Conservation (phyloP, 2,797 vertebrate genomes). For the Hoplostethus mediterraneus region DNA sequence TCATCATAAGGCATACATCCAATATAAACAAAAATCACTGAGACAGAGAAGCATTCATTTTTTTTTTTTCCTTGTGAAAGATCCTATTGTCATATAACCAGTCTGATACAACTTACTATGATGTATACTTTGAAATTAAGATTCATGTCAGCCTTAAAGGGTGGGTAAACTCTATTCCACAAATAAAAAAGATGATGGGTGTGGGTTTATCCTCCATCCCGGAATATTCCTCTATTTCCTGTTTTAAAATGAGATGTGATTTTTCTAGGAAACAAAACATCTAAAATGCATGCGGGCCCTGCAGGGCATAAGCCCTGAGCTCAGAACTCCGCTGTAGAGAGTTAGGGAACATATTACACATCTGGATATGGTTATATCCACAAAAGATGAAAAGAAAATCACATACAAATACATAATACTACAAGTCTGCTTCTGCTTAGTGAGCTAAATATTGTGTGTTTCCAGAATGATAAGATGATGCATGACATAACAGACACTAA, state of each 20-base stretch:
- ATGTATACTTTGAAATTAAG: no score
- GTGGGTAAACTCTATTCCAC: neutral
- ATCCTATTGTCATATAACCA: neutral
- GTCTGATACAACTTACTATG: no score
- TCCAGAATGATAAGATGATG: slow-evolving; percentile 6
- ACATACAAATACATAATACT: slow-evolving; percentile 18
- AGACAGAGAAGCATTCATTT: no score
- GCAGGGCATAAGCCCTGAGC: slow-evolving; percentile 24
- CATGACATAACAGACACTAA: neutral
- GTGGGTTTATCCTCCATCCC: slow-evolving; percentile 4
- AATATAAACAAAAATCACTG: no score
- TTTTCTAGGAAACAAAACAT: slow-evolving; percentile 28
- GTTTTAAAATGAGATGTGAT: slow-evolving; percentile 15
- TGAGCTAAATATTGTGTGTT: slow-evolving; percentile 7
- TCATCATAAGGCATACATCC: neutral
- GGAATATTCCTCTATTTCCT: slow-evolving; percentile 32
- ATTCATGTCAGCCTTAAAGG: neutral
- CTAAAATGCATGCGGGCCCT: slow-evolving; percentile 26
- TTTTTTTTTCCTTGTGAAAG: no score
- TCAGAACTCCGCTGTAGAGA: slow-evolving; percentile 13
- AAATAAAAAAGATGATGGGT: slow-evolving; percentile 9
- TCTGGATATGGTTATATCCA: slow-evolving; percentile 41
- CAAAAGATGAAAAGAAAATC: slow-evolving; percentile 5
- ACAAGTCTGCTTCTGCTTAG: slow-evolving; percentile 35
- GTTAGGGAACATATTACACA: slow-evolving; percentile 35